phyloP scores from a whole-genome alignment of 1,140 invertebrate species.

The Ruditapes philippinarum region DNA sequence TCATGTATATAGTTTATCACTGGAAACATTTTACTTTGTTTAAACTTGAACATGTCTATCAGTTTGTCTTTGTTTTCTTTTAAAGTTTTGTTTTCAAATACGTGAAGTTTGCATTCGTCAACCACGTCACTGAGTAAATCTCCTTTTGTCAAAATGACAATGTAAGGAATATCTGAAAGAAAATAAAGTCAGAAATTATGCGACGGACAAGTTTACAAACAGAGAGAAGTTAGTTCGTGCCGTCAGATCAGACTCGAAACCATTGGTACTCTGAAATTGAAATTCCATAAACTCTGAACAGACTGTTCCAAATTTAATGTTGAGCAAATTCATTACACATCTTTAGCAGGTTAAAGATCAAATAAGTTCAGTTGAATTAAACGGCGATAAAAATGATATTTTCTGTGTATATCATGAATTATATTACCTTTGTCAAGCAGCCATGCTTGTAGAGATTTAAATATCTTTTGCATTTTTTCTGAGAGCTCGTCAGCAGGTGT shows the following conservation, averaged over 20 bases:
- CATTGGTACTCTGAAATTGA: too few species aligned
- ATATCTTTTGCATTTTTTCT: not conserved
- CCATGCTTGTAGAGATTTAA: not conserved
- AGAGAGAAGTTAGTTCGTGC: too few species aligned
- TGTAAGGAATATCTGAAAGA: not conserved
- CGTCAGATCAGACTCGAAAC: too few species aligned
- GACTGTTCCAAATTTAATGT: too few species aligned
- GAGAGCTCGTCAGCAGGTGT: not conserved
- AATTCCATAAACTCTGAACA: too few species aligned
- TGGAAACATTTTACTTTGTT: not conserved
- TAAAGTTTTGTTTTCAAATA: not conserved
- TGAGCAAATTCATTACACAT: too few species aligned
- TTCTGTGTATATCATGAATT: too few species aligned
- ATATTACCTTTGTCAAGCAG: not conserved
- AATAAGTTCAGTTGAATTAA: too few species aligned
- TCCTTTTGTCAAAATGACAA: not conserved
- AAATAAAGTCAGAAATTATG: too few species aligned
- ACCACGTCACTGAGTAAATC: not conserved
- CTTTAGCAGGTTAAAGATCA: too few species aligned
- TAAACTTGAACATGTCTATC: not conserved
- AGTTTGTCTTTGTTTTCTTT: not conserved
- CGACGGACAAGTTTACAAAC: too few species aligned
- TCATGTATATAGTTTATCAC: conserved; percentile 1
- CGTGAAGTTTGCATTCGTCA: not conserved
- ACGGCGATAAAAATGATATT: too few species aligned